These are phyloP conservation scores for Pachypanchax playfairii DNA, from an alignment of 2,113 vertebrate genomes.

Conservation along the genomic window DNA sequence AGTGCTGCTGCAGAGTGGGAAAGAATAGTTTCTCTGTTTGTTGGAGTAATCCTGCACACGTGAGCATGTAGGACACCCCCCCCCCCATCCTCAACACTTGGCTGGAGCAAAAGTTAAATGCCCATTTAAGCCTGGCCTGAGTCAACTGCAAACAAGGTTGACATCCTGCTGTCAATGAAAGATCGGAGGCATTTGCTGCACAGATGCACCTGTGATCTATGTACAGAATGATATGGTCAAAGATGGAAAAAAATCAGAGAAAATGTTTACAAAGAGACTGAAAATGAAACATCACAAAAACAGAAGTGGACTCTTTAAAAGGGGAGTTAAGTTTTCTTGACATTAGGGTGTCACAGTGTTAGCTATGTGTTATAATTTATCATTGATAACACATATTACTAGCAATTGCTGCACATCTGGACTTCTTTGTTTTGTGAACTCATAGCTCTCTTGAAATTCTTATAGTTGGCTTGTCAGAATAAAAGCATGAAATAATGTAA, in stretches of 20 bases:
- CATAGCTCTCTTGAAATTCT: no score
- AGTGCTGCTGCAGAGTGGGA: slow-evolving; percentile 44
- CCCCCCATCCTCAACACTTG: slow-evolving; percentile 25
- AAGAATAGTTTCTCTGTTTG: slow-evolving; percentile 67
- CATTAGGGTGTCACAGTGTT: no score
- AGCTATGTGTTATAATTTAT: no score
- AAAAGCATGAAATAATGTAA: background rate
- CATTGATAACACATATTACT: background rate
- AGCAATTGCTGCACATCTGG: background rate
- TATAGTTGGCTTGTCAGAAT: no score
- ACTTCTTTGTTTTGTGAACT: background rate
- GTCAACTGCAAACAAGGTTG: slow-evolving; percentile 37
- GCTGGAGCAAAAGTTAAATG: slow-evolving; percentile 15
- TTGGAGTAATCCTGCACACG: slow-evolving; percentile 37
- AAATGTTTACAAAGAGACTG: background rate
- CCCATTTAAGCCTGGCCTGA: slow-evolving; percentile 35
- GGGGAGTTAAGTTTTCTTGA: no score
- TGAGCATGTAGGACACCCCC: slow-evolving; percentile 13
- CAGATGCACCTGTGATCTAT: slow-evolving; percentile 31
- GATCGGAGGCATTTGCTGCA: background rate
- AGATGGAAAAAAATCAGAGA: background rate
- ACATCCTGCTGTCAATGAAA: background rate
- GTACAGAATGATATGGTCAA: background rate
- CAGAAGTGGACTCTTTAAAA: no score
- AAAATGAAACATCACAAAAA: no score